Percentiles rank a stretch among this genome's conserved stretches.
Evolutionary conservation across 2,888 invertebrate genomes (phyloP).

Genomic region (Laothoe populi): DNA sequence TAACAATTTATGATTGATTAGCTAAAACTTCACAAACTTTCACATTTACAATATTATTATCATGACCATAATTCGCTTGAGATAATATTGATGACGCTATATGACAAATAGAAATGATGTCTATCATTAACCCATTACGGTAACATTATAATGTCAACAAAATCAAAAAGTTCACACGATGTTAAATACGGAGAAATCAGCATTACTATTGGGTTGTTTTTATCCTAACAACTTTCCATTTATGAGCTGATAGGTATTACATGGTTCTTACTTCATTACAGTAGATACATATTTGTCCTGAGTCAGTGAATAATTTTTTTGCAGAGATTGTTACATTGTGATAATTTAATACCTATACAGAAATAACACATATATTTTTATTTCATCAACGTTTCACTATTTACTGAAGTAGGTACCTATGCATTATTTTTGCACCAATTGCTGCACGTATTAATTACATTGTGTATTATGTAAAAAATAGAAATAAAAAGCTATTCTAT

Average conservation of each 20-base stretch:
- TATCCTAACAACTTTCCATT: slow-evolving; percentile 6
- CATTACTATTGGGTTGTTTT: background rate
- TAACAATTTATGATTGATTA: too few species aligned
- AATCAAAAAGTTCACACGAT: slow-evolving; percentile 9
- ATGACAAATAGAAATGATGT: background rate
- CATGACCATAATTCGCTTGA: background rate
- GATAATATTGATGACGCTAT: background rate
- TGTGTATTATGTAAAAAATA: too few species aligned
- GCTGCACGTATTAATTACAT: too few species aligned
- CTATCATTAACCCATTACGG: background rate
- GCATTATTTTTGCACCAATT: background rate
- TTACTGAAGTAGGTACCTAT: too few species aligned
- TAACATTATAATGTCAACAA: slow-evolving; percentile 13
- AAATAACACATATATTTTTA: background rate
- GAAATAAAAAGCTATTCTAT: too few species aligned
- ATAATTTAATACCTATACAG: background rate
- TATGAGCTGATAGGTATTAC: background rate
- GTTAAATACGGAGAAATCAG: slow-evolving; percentile 7
- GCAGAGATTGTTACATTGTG: background rate
- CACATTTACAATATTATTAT: too few species aligned
- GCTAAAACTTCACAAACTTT: too few species aligned
- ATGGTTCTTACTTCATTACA: background rate
- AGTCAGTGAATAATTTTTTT: too few species aligned
- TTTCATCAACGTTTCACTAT: too few species aligned
- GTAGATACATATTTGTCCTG: background rate